Evolutionary conservation across 35 echinoderm and acorn worm species (phyloP).

Genomic region (Heliocidaris erythrogramma): DNA sequence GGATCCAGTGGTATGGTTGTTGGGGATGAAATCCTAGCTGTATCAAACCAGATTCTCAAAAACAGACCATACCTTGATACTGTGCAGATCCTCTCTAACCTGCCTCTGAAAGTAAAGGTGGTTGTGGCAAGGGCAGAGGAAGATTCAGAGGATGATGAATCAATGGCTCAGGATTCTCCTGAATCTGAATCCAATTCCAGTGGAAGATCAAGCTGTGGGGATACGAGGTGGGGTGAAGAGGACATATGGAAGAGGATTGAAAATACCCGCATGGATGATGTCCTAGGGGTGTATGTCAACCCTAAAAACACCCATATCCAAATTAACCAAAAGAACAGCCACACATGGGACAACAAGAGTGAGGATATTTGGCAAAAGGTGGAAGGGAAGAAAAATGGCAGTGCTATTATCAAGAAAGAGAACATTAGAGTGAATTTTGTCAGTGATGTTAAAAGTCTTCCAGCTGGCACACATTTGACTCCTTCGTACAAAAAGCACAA

Average conservation of each 20-base stretch:
- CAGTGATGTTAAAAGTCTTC: slow-evolving; percentile 28
- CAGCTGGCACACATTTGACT: background rate
- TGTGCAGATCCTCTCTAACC: slow-evolving; percentile 58
- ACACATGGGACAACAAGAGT: slow-evolving; percentile 18
- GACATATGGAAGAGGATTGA: slow-evolving; percentile 55
- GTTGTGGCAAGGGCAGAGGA: slow-evolving; percentile 53
- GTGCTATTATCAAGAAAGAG: background rate
- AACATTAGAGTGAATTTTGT: background rate
- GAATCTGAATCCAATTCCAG: slow-evolving; percentile 31
- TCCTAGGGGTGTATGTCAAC: slow-evolving; percentile 24
- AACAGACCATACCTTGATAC: slow-evolving; percentile 61
- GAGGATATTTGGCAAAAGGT: slow-evolving; percentile 45
- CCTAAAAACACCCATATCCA: slow-evolving; percentile 21
- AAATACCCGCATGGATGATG: background rate
- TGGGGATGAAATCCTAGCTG: slow-evolving; percentile 75
- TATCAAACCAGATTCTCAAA: slow-evolving; percentile 61
- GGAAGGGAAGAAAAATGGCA: slow-evolving; percentile 14
- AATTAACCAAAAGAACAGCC: slow-evolving; percentile 20
- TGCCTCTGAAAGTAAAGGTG: slow-evolving; percentile 64
- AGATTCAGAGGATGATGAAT: slow-evolving; percentile 36
- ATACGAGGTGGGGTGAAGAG: slow-evolving; percentile 33
- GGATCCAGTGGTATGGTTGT: slow-evolving; percentile 41
- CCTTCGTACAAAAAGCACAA: slow-evolving; percentile 35
- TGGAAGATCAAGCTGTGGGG: slow-evolving; percentile 35
- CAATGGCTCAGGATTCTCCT: slow-evolving; percentile 41